Conservation (phyloP, 2,888 invertebrate genomes). For the Synanthedon vespiformis region DNA sequence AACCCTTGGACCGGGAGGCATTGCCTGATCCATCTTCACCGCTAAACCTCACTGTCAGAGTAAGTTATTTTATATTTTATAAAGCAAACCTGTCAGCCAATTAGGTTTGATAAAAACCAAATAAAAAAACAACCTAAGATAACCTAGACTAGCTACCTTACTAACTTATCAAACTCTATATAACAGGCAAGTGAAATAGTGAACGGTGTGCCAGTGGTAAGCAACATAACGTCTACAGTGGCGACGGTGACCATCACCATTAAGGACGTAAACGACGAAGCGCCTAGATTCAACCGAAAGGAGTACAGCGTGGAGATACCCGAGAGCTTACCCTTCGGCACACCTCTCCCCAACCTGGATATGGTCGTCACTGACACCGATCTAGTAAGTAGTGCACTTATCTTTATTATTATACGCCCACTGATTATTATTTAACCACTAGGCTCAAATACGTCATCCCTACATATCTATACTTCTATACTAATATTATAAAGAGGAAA, state of each 20-base stretch:
- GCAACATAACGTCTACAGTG: slow-evolving; percentile 75
- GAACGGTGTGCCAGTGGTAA: slow-evolving; percentile 76
- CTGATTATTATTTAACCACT: too few species aligned
- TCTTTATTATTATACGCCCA: too few species aligned
- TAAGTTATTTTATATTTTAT: slow-evolving; percentile 36
- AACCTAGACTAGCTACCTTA: too few species aligned
- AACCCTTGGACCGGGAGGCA: slow-evolving; percentile 87
- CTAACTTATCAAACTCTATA: neutral
- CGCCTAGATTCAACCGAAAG: slow-evolving; percentile 83
- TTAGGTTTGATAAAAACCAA: too few species aligned
- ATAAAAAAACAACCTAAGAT: too few species aligned
- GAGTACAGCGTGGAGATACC: slow-evolving; percentile 85
- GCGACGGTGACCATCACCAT: slow-evolving; percentile 86
- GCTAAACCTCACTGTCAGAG: slow-evolving; percentile 79
- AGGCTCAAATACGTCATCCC: too few species aligned
- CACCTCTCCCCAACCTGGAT: slow-evolving; percentile 83
- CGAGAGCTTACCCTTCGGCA: slow-evolving; percentile 85
- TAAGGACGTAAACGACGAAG: slow-evolving; percentile 90
- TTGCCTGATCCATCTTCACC: slow-evolving; percentile 83
- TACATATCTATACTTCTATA: too few species aligned
- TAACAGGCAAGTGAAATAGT: slow-evolving; percentile 81
- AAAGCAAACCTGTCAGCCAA: too few species aligned
- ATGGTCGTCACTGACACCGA: slow-evolving; percentile 90
- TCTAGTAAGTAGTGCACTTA: slow-evolving; percentile 72
- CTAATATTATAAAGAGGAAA: too few species aligned